Conservation (phyloP, 2,888 invertebrate genomes). For the Phlogophora meticulosa region DNA sequence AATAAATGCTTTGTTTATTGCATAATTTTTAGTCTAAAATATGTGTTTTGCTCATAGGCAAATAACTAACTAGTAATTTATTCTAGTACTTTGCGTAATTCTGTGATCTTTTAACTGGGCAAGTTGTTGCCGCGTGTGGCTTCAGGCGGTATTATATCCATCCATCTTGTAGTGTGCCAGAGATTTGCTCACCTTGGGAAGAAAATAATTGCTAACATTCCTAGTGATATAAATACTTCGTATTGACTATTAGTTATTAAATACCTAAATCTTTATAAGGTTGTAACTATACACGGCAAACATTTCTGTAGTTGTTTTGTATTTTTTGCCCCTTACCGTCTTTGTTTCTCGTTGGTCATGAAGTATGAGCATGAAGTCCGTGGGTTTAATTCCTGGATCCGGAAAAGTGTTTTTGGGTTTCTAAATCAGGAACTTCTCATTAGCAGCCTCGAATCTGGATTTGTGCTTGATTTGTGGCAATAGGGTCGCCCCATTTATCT, state of each 20-base stretch:
- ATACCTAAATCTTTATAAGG: not conserved
- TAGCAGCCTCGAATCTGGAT: too few species aligned
- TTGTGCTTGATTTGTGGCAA: too few species aligned
- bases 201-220: slow-evolving; percentile 1
- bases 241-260: not conserved
- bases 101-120: slow-evolving; percentile 37
- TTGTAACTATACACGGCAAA: not conserved
- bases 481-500: too few species aligned
- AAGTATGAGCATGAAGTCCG: too few species aligned
- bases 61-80: slow-evolving; percentile 36
- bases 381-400: too few species aligned
- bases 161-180: slow-evolving; percentile 28
- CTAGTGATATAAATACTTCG: too few species aligned
- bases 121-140: slow-evolving; percentile 27
- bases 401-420: too few species aligned
- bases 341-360: too few species aligned
- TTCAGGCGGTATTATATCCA: slow-evolving; percentile 35
- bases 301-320: not conserved
- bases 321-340: not conserved
- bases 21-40: slow-evolving; percentile 5
- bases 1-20: slow-evolving; percentile 4
- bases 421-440: too few species aligned
- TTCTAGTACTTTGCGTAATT: slow-evolving; percentile 46
- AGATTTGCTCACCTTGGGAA: slow-evolving; percentile 16
- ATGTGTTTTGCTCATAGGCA: slow-evolving; percentile 27